Base-by-base conservation (phyloP, 2,888 invertebrate species). In the Mimas tiliae region DNA sequence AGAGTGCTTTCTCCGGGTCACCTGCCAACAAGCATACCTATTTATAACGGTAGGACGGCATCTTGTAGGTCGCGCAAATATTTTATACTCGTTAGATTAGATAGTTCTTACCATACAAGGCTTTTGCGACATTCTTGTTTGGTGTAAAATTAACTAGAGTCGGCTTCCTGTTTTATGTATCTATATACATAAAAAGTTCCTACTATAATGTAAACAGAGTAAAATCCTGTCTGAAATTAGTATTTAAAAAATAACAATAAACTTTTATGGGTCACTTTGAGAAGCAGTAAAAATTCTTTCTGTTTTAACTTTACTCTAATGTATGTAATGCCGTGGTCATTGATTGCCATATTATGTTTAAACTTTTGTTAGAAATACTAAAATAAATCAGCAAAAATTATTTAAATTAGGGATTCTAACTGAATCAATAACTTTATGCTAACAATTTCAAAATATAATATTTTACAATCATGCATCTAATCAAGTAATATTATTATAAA, bases 1-100 rank as follows among this genome's bases (percentile, higher is more conserved):
- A 8, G 33, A 42, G 58, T 58, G 58, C 58, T 58, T 85, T 84
- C 78, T 79, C 74, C 78, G 71, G 77, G 80, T 80, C 80, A 78
- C 71, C 73, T 77, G 72, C 69, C 72, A 71, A 70, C 73, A 70
- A 70, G 69, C 70, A 72, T 69, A 70, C 65, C 72, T 74, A 76
- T 76, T 78, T 69, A 74, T 83, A 81, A 81, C 83, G 81, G 83
- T 81, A 81, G 82, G 83, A 81, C 80, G 73, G 74, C 76, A 74
- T 73, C 71, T 75, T 80, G 75, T 76, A 72, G 77, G 79, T 79
- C 58, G 58, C 58, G 58, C 42, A 58, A 58, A 58, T 58, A 58
- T 58, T 58, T 72, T 76, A 71, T 75, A 66, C 74, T 76, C 70
- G 69, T 73, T 75, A 78, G 70, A 78, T 76, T 76, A 74, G 47